Conservation (phyloP, 2,797 vertebrate genomes). For the Melanotaenia parkinsoni region DNA sequence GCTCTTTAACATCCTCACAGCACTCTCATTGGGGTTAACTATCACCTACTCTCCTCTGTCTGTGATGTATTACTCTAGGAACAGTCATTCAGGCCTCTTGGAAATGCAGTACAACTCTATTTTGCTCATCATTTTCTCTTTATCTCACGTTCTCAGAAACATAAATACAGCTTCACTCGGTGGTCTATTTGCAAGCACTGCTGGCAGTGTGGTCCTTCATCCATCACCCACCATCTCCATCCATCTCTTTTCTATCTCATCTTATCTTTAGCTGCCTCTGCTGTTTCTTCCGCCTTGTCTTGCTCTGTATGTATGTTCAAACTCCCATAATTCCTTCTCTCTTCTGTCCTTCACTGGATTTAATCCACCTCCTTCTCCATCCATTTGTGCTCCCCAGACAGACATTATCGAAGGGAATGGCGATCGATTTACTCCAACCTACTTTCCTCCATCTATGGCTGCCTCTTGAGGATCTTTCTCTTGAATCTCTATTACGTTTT, state of each 20-base stretch:
- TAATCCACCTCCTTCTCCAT: slow-evolving; percentile 6
- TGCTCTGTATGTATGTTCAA: slow-evolving; percentile 31
- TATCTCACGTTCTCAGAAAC: not conserved
- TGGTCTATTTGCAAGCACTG: slow-evolving; percentile 42
- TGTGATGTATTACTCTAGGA: slow-evolving; percentile 11
- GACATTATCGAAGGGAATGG: slow-evolving; percentile 43
- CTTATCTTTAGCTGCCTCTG: slow-evolving; percentile 16
- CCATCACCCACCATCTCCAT: slow-evolving; percentile 37
- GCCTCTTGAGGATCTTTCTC: slow-evolving; percentile 30
- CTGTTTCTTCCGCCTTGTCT: slow-evolving; percentile 18
- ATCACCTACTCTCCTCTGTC: slow-evolving; percentile 10
- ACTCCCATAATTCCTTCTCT: slow-evolving; percentile 10
- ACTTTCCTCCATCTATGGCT: slow-evolving; percentile 25
- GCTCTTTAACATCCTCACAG: slow-evolving; percentile 21
- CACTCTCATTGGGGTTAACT: slow-evolving; percentile 42
- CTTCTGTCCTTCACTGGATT: slow-evolving; percentile 2
- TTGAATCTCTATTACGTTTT: slow-evolving; percentile 18
- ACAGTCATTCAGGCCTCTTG: slow-evolving; percentile 25
- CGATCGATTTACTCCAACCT: slow-evolving; percentile 54
- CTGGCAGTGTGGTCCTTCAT: slow-evolving; percentile 25
- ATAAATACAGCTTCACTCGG: not conserved
- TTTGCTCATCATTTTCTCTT: not conserved
- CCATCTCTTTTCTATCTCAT: slow-evolving; percentile 35
- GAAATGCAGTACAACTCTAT: slow-evolving; percentile 9
- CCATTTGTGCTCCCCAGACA: slow-evolving; percentile 35